Conservation (phyloP, 37 sponge, comb jelly and placozoan genomes). For the Agelas oroides region DNA sequence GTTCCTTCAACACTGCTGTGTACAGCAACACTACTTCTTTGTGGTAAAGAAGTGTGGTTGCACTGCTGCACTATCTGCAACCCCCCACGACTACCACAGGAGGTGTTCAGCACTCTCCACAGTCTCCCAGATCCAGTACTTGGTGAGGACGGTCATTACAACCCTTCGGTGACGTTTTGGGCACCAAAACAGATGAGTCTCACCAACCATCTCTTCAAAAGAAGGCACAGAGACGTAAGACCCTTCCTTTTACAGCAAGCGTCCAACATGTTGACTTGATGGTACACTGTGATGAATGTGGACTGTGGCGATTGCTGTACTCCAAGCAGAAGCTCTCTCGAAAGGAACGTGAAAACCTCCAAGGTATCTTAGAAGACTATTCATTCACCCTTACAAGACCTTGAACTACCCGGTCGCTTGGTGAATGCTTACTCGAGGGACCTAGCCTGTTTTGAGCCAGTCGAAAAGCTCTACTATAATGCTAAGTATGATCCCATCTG, state of each 20-base stretch:
- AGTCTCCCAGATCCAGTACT: no score
- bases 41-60: no score
- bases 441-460: conserved; percentile 11
- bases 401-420: conserved; percentile 1
- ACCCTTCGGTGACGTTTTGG: no score
- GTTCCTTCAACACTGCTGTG: no score
- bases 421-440: not conserved
- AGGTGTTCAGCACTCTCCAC: no score
- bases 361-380: not conserved
- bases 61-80: no score
- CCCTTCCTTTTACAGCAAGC: conserved; percentile 43
- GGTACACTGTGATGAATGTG: conserved; percentile 45
- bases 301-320: conserved; percentile 34
- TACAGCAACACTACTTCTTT: no score
- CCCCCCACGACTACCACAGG: no score
- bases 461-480: conserved; percentile 16
- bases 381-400: conserved; percentile 13
- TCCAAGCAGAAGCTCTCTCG: conserved; percentile 16
- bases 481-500: no score
- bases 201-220: conserved; percentile 27
- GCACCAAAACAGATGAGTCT: conserved; percentile 22
- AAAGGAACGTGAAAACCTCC: conserved; percentile 29
- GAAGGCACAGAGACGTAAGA: conserved; percentile 19
- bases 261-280: conserved; percentile 44
- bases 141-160: no score